Conservation (phyloP, 2,888 invertebrate genomes). For the Drosophila demipolita region DNA sequence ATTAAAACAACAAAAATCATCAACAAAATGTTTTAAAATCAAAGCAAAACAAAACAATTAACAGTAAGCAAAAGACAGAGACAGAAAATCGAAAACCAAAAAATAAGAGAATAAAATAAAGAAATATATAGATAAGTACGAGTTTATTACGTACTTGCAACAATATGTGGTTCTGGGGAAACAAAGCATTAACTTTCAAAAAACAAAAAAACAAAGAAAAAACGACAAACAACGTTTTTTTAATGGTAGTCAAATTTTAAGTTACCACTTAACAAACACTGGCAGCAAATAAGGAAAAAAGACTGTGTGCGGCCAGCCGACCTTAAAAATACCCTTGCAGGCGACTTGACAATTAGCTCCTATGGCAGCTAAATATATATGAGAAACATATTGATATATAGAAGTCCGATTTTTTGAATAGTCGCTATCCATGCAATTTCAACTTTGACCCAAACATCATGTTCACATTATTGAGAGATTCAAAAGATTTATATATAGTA, state of each 20-base stretch:
- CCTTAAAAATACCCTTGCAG: slow-evolving; percentile 39
- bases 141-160: slow-evolving; percentile 20
- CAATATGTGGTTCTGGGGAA: slow-evolving; percentile 75
- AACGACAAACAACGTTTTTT: slow-evolving; percentile 39
- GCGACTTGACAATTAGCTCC: slow-evolving; percentile 7
- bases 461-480: slow-evolving; percentile 3
- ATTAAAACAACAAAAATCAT: slow-evolving; percentile 4
- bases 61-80: slow-evolving; percentile 17
- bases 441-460: background rate
- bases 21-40: slow-evolving; percentile 52
- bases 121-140: slow-evolving; percentile 17
- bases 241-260: slow-evolving; percentile 62
- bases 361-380: slow-evolving; percentile 14
- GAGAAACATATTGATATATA: background rate
- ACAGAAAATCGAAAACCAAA: slow-evolving; percentile 30
- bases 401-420: slow-evolving; percentile 4
- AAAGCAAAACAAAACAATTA: slow-evolving; percentile 50
- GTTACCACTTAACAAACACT: slow-evolving; percentile 32
- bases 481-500: background rate
- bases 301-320: slow-evolving; percentile 26
- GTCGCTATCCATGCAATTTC: background rate
- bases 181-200: slow-evolving; percentile 69
- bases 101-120: slow-evolving; percentile 29
- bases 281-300: background rate
- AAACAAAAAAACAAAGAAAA: slow-evolving; percentile 29